phyloP scores from a whole-genome alignment of 2,113 vertebrate species.

The Hassar affinis region DNA sequence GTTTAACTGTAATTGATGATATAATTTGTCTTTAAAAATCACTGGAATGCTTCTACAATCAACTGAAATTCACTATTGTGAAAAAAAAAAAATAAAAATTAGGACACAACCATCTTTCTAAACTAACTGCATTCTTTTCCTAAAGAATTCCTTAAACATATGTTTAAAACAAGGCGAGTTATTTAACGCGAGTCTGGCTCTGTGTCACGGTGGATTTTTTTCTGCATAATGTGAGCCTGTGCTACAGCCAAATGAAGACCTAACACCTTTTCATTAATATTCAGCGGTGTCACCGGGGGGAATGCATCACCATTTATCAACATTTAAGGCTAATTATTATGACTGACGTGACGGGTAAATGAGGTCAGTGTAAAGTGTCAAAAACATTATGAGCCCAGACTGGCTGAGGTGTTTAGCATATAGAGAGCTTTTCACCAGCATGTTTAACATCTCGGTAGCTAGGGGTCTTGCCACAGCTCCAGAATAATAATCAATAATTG shows the following conservation, averaged over 20 bases:
- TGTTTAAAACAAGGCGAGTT: not conserved
- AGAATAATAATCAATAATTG: constrained; percentile 38
- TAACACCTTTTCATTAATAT: constrained; percentile 59
- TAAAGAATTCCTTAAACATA: not conserved
- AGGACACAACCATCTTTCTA: not conserved
- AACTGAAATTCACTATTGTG: not conserved
- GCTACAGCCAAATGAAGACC: constrained; percentile 20
- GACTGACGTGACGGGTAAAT: constrained; percentile 57
- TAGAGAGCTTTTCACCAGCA: constrained; percentile 50
- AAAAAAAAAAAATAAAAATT: too few relatives aligned
- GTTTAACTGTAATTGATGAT: not conserved
- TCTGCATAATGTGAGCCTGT: not conserved
- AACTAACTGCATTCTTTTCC: not conserved
- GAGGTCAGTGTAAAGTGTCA: constrained; percentile 58
- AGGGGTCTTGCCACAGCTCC: not conserved
- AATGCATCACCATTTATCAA: constrained; percentile 58
- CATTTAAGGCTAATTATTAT: constrained; percentile 63
- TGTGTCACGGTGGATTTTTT: not conserved
- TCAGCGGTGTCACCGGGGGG: constrained; percentile 48
- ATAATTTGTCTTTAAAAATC: not conserved
- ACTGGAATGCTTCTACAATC: not conserved
- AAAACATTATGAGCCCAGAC: constrained; percentile 51
- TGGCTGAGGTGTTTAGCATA: constrained; percentile 53
- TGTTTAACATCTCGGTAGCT: constrained; percentile 36
- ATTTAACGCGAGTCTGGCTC: not conserved